Evolutionary conservation across 37 sponge, comb jelly and placozoan species (phyloP).

Genomic region (Oopsacas minuta): DNA sequence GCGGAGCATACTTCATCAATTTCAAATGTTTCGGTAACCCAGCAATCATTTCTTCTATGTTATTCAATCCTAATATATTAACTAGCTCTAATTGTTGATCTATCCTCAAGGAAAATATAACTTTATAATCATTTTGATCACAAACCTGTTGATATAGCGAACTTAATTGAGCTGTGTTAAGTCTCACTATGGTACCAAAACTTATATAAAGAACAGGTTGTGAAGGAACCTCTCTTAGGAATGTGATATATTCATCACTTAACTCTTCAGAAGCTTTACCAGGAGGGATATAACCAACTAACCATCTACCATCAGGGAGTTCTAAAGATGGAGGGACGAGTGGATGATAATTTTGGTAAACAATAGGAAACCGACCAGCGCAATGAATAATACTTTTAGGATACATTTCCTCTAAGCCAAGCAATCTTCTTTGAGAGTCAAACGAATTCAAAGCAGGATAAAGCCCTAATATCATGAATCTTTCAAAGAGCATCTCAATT

Average conservation of each 20-base stretch:
- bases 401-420: not conserved
- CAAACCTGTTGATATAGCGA: not conserved
- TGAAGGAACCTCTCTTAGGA: not conserved
- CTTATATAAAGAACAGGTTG: not conserved
- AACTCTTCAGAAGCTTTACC: not conserved
- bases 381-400: not conserved
- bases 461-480: not conserved
- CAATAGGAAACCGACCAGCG: not conserved
- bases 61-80: not conserved
- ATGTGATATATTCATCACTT: not conserved
- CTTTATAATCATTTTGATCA: not conserved
- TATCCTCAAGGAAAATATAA: not conserved
- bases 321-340: not conserved
- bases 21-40: not conserved
- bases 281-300: not conserved
- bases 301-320: not conserved
- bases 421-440: not conserved
- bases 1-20: not conserved
- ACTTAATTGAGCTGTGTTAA: not conserved
- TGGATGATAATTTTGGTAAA: not conserved
- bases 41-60: not conserved
- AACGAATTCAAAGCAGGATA: no score
- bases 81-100: not conserved
- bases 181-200: not conserved
- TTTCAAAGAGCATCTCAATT: not conserved